Evolutionary conservation across 2,113 vertebrate genomes (phyloP).

Genomic region (Naja naja): DNA sequence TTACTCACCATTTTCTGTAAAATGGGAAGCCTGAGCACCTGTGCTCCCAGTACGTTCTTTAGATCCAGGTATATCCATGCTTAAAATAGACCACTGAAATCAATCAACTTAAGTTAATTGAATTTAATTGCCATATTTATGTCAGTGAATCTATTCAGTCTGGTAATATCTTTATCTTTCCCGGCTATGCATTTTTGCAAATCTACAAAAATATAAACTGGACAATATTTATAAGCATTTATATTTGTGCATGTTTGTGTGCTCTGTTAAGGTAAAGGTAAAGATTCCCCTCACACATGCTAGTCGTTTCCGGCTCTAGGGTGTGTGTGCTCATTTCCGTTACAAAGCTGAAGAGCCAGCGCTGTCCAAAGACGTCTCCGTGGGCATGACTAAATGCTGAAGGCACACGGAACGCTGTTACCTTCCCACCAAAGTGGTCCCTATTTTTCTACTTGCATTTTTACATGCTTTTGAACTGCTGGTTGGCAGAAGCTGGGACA

Average conservation of each 20-base stretch:
- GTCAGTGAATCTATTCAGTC: not conserved
- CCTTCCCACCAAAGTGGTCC: too few relatives aligned
- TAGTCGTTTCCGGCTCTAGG: too few relatives aligned
- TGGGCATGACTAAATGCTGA: too few relatives aligned
- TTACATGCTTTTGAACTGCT: too few relatives aligned
- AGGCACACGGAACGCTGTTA: too few relatives aligned
- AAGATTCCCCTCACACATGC: too few relatives aligned
- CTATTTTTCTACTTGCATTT: too few relatives aligned
- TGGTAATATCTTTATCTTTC: not conserved
- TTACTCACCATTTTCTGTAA: not conserved
- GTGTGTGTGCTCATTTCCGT: too few relatives aligned
- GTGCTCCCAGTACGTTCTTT: not conserved
- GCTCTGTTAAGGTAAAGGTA: not conserved
- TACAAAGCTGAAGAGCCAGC: too few relatives aligned
- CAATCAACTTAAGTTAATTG: not conserved
- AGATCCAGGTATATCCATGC: not conserved
- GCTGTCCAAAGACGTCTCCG: too few relatives aligned
- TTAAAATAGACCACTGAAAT: not conserved
- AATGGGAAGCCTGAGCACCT: not conserved
- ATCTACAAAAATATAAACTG: not conserved
- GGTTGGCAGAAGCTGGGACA: too few relatives aligned
- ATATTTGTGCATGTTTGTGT: not conserved
- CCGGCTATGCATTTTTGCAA: not conserved
- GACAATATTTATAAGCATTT: not conserved
- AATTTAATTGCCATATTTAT: not conserved